Percentiles rank a stretch among this genome's conserved stretches.
phyloP scores from a whole-genome alignment of 1,140 invertebrate genomes.

The Rhagoletis zephyria region DNA sequence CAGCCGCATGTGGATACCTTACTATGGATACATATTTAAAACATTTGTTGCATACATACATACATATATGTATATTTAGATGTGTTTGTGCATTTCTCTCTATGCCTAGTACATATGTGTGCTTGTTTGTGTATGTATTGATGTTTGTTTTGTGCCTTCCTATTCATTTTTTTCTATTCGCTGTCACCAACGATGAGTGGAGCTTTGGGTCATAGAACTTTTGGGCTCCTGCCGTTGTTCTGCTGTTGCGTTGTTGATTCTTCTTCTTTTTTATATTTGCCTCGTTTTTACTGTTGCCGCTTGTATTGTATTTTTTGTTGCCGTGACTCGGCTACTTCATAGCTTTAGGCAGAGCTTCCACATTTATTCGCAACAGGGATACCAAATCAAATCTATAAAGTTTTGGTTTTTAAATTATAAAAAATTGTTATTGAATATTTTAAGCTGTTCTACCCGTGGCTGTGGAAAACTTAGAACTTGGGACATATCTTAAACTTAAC shows the following conservation, averaged over 20 bases:
- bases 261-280: slow-evolving; percentile 60
- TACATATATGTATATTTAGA: neutral
- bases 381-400: neutral
- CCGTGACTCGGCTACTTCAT: neutral
- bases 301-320: neutral
- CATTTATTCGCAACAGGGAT: neutral
- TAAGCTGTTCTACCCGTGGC: too few species aligned
- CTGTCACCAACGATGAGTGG: slow-evolving; percentile 61
- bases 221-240: slow-evolving; percentile 30
- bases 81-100: neutral
- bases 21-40: slow-evolving; percentile 46
- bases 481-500: too few species aligned
- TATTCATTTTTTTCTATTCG: neutral
- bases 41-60: neutral
- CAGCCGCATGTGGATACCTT: slow-evolving; percentile 50
- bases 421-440: too few species aligned
- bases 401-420: too few species aligned
- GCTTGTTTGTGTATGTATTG: slow-evolving; percentile 30
- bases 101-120: neutral
- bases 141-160: neutral
- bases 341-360: neutral
- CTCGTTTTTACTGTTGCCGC: slow-evolving; percentile 35
- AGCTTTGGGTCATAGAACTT: slow-evolving; percentile 73
- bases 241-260: slow-evolving; percentile 56
- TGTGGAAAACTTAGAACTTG: too few species aligned